Evolutionary conservation across 2,797 vertebrate species (phyloP), one percentile per base, ranked within the genome.

Genomic region (Amblyopsis hoosieri): DNA sequence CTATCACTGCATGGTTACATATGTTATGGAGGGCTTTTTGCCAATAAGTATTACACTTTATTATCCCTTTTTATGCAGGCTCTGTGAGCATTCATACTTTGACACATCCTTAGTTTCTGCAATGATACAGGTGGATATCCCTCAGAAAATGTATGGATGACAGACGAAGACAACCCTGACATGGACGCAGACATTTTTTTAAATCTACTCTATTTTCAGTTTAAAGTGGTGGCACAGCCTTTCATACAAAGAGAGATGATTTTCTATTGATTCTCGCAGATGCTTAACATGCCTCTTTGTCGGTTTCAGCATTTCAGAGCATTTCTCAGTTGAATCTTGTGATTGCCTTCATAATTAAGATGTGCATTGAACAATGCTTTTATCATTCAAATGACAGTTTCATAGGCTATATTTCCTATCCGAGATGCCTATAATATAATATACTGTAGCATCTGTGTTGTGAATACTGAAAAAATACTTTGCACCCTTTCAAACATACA

Each of bases 271-370:
- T 81, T 76, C 56, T 49, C 52, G 73, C 81, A 64, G 58, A 65
- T 67, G 66, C 46, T 23, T 71, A 15, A 66, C 33, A 63, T 58
- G 31, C 1, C 5, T 60, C 13, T 69, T 79, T 65, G 15, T 15
- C 31, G 66, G 78, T 62, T 53, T 45, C 23, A 62, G 54, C 54
- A 71, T 81, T 70, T 70, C 66, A 66, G 54, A 64, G 62, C 56
- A 64, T 67, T 80, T 55, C 51, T 59, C 58, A 33, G 54, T 64
- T 51, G 45, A 74, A 75, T 79, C 19, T 52, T n/a, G 12, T 15
- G 52, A 64, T 71, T 77, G 61, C 73, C 66, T 54, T 45, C 53
- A 75, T 80, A 72, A 80, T 69, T 62, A 72, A 50, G 12, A n/a
- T 15, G 12, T n/a, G 5, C 52, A 72, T 77, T 29, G 53, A 17